Conservation (phyloP, 2,113 vertebrate genomes). For the Urocolius indicus region DNA sequence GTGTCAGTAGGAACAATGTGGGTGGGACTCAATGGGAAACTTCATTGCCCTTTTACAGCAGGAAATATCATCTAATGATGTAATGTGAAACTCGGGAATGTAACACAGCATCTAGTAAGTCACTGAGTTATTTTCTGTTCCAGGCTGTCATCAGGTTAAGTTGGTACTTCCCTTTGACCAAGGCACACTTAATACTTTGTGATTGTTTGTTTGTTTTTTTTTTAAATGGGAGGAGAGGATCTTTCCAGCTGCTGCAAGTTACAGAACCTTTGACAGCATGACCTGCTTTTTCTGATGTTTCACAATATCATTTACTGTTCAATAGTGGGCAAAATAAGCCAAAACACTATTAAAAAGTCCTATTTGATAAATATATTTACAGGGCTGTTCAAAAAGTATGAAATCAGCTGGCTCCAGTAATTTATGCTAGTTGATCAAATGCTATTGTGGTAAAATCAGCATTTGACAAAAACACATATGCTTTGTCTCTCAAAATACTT, state of each 20-base stretch:
- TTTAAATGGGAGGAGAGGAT: background rate
- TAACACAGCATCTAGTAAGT: background rate
- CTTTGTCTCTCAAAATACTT: background rate
- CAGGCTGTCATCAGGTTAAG: background rate
- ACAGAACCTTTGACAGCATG: background rate
- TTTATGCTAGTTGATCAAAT: background rate
- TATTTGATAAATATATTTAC: background rate
- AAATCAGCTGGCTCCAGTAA: background rate
- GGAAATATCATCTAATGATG: slow-evolving; percentile 49
- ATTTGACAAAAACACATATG: background rate
- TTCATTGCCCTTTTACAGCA: slow-evolving; percentile 13
- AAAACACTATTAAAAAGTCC: background rate
- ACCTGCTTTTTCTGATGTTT: background rate
- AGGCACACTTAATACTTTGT: background rate
- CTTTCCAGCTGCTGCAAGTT: background rate
- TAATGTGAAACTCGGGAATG: slow-evolving; percentile 51
- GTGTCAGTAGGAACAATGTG: background rate
- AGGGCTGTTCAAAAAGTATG: background rate
- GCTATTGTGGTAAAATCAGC: background rate
- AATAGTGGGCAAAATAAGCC: background rate
- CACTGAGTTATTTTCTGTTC: slow-evolving; percentile 23
- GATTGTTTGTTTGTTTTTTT: background rate
- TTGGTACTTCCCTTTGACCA: background rate
- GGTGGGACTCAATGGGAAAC: slow-evolving; percentile 13
- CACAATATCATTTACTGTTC: background rate